phyloP scores from a whole-genome alignment of 1,140 invertebrate genomes.

The Neotoxoptera formosana region DNA sequence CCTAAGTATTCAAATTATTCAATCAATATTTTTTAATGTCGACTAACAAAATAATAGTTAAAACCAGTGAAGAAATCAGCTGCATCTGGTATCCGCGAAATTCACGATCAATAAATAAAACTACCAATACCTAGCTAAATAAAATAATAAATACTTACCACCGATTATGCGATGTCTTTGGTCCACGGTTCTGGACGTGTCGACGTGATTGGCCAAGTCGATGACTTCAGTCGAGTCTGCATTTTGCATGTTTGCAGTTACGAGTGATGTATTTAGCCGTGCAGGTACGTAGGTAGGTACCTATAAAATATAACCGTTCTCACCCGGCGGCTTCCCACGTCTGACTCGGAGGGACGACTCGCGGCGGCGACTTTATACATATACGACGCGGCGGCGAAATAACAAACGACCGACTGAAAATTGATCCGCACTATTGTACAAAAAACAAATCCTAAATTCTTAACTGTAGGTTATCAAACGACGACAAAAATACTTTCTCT shows the following conservation, averaged over 20 bases:
- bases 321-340: not conserved
- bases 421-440: not conserved
- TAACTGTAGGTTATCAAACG: not conserved
- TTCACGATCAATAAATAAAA: not conserved
- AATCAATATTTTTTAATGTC: not conserved
- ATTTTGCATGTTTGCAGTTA: conserved; percentile 30
- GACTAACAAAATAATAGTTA: not conserved
- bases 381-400: not conserved
- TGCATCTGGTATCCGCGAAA: not conserved
- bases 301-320: not conserved
- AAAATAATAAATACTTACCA: conserved; percentile 21
- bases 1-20: not conserved
- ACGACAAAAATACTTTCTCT: not conserved
- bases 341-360: conserved; percentile 1
- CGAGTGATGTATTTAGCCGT: not conserved
- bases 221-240: conserved; percentile 42
- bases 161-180: conserved; percentile 52
- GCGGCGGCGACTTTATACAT: not conserved
- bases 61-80: not conserved
- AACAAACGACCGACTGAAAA: not conserved
- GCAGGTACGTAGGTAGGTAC: not conserved
- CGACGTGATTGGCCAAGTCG: conserved; percentile 43
- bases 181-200: conserved; percentile 9
- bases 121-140: not conserved
- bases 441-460: not conserved